A percentile compares a stretch with the other conserved stretches of the same genome.
Conservation (phyloP, 2,113 vertebrate genomes). For the Sitta europaea region DNA sequence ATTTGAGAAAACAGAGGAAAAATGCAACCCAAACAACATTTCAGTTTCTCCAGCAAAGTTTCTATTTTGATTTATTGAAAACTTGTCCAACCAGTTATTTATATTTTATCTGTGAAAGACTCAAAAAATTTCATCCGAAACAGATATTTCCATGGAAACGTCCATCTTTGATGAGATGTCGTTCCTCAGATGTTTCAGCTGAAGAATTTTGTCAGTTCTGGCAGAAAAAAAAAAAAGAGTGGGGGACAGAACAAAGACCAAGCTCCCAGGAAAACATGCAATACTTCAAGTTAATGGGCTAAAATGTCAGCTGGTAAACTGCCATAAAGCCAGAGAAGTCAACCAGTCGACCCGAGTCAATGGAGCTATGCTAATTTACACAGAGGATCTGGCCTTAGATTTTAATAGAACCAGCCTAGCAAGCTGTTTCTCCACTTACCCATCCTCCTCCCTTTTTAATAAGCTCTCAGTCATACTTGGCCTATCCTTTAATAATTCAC, state of each 20-base stretch:
- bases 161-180: constrained; percentile 61
- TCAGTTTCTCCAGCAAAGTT: constrained; percentile 27
- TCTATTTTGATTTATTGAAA: constrained; percentile 60
- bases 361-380: constrained; percentile 57
- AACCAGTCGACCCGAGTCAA: constrained; percentile 28
- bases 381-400: constrained; percentile 42
- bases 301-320: constrained; percentile 54
- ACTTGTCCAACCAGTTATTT: constrained; percentile 59
- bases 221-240: background rate
- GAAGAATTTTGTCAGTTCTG: constrained; percentile 62
- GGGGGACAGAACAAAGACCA: constrained; percentile 24
- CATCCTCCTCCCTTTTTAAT: constrained; percentile 58
- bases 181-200: constrained; percentile 49
- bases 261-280: constrained; percentile 16
- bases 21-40: constrained; percentile 48
- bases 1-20: background rate
- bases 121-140: constrained; percentile 46
- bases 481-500: constrained; percentile 53
- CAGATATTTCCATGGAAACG: constrained; percentile 58
- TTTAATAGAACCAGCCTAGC: constrained; percentile 61
- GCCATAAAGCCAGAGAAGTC: constrained; percentile 36
- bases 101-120: constrained; percentile 53
- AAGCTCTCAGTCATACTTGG: constrained; percentile 54
- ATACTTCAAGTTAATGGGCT: constrained; percentile 50
- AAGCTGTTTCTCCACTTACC: constrained; percentile 13